Base-by-base conservation (phyloP, 2,797 vertebrate genomes). In the Ambastaia sidthimunki region DNA sequence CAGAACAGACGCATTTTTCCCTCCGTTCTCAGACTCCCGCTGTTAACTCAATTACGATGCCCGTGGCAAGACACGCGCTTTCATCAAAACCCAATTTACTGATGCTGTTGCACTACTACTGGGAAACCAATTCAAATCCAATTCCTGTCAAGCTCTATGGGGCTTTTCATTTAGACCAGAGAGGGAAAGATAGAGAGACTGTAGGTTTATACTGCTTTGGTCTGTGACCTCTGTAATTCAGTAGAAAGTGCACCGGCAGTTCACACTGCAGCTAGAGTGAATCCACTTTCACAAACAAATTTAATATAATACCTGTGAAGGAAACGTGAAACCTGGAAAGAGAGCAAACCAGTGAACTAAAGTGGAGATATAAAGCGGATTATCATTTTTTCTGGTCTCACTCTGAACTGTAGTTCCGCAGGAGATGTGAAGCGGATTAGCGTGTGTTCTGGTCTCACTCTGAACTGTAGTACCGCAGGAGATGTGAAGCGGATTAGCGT, bases 341-440 rank as follows among this genome's bases (percentile, higher is more conserved):
- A 60, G 54, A 55, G 10, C 23, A 60, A 2, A 28, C 21, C 57
- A 60, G n/a, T n/a, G n/a, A n/a, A n/a, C 28, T 28, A 4, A 28
- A 28, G 28, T 28, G 28, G 28, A 28, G 28, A 28, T n/a, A n/a
- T n/a, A n/a, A 37, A 37, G 34, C 4, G 34, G 6, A 37, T 37
- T 37, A 37, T 2, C 34, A 62, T 60, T 31, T 19, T 54, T 28
- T 18, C 4, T 37, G 7, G 67, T 11, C 62, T 25, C 75, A 98
- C 96, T 91, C 90, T 98, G 90, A 98, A 95, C 87, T 98, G 91
- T 88, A 92, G 98, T 87, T 93, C 88, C 85, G 91, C 95, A 0
- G 94, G 94, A 0, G 98, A 98, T 76, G 90, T 90, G 70, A 98
- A 98, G 91, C 91, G 93, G 83, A 92, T 93, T 55, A 96, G 93